Base-by-base conservation (phyloP, 2,797 vertebrate species). In the Glossophaga mutica region DNA sequence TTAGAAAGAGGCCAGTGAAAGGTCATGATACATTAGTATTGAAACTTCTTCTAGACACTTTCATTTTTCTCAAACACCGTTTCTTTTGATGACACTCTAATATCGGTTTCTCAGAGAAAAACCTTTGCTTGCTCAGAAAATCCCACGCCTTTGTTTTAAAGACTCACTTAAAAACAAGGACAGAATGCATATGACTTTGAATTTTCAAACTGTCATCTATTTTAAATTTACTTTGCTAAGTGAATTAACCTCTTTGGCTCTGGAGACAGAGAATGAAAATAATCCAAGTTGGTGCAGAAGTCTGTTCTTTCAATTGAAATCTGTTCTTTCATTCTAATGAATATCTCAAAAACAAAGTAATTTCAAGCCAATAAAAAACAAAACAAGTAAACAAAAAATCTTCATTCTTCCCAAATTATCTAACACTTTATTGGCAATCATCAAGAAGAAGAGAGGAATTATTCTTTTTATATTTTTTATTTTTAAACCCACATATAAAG, bases 1-100 rank as follows among this genome's bases (percentile, higher is more conserved):
- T 91, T 81, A 77, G 87, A 97, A 94, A 92, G 48, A 46, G 74
- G 37, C 68, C 44, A 26, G 74, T 42, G 24, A 59, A 92, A 87
- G 52, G 67, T 59, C 50, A 22, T 5, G 5, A 37, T 34, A 22
- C 16, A 87, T 71, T 65, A 93, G 50, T 44, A 71, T 5, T 50
- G 55, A 67, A 87, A 68, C 32, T 39, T 86, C 86, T 91, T 55
- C 57, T n/a, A 91, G 87, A 65, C 19, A 55, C 34, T 73, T 48
- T 88, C 32, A 8, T 65, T 88, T 91, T 95, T 57, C 37, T 87
- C 78, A 93, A 34, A 88, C 18, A 34, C 32, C 6, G 29, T 84
- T 94, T 96, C 37, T 46, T 94, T 77, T 95, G 83, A 89, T 91
- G 70, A 74, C 15, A 81, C 19, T 44, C n/a, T 42, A 76, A 57